Conservation (phyloP, 2,113 vertebrate genomes). For the Dasyornis broadbenti region DNA sequence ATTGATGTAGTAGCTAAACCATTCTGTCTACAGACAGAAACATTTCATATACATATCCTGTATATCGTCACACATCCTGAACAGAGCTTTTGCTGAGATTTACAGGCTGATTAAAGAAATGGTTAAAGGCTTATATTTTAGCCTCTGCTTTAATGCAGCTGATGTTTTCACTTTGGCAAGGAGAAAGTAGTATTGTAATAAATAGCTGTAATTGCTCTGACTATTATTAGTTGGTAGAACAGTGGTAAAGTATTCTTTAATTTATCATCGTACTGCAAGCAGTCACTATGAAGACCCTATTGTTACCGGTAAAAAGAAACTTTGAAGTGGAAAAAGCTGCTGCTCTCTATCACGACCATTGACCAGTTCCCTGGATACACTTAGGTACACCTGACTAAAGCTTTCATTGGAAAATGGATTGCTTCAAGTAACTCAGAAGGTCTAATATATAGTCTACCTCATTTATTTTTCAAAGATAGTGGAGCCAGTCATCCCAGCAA, state of each 20-base stretch:
- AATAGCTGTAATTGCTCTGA: neutral
- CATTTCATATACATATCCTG: neutral
- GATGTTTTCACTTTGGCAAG: neutral
- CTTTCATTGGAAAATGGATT: constrained; percentile 59
- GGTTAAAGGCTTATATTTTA: neutral
- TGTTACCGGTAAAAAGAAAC: neutral
- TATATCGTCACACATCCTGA: neutral
- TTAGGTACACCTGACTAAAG: constrained; percentile 35
- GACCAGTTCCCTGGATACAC: constrained; percentile 4
- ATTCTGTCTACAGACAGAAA: neutral
- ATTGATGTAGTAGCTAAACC: neutral
- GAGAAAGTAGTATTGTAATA: neutral
- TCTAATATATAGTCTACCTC: constrained; percentile 9
- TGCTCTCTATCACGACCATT: neutral
- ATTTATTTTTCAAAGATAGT: constrained; percentile 49
- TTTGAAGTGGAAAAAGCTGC: constrained; percentile 5
- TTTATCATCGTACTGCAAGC: neutral
- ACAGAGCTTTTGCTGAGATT: neutral
- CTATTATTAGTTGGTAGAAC: neutral
- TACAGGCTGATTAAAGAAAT: neutral
- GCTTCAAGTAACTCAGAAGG: constrained; percentile 21
- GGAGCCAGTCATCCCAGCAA: constrained; percentile 10
- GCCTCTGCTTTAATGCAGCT: neutral
- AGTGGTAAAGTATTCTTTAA: neutral
- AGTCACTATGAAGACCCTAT: neutral